Base-by-base conservation (phyloP, 1,140 invertebrate genomes). In the Drosophila orosa region DNA sequence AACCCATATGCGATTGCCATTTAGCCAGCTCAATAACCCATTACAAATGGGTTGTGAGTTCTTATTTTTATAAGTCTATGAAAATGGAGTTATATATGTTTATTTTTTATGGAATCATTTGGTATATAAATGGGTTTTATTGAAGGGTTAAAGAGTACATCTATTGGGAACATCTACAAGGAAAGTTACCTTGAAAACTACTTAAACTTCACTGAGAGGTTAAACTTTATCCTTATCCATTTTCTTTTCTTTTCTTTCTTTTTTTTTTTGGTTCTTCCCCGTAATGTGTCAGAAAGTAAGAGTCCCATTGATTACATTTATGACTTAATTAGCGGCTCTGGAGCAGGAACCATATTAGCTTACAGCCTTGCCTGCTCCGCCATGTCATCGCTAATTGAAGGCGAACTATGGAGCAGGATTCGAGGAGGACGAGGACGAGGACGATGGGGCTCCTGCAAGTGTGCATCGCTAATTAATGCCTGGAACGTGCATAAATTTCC, bases 401-500 rank as follows among this genome's bases (percentile, higher is more conserved):
- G 44, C 48, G 42, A 62, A 66, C 73, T 66, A 77, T 67, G 54
- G 50, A 40, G 57, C 37, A 31, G 61, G 19, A 48, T 29, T 22
- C 48, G 27, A 33, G 24, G 25, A 29, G 12, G 10, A 25, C n/a
- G 27, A n/a, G 19, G 5, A 29, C 37, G 17, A 24, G 13, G 22
- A 7, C 12, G 17, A 47, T 47, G 45, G 13, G 19, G 31, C 31
- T 55, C 33, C 55, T 75, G 77, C 74, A 68, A 39, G 42, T 69
- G 72, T 89, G 84, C 84, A 89, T 33, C 57, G 80, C 37, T 84
- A 89, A 89, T 89, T 89, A 89, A 90, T 84, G 74, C 77, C 65
- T n/a, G 66, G 37, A 44, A 89, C 84, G 84, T 87, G 84, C 85
- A 89, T 89, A 89, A 89, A 89, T 89, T 89, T 78, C 39, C 55